Conservation (phyloP, 37 sponge, comb jelly and placozoan species). For the Diacarnus erythraeanus region DNA sequence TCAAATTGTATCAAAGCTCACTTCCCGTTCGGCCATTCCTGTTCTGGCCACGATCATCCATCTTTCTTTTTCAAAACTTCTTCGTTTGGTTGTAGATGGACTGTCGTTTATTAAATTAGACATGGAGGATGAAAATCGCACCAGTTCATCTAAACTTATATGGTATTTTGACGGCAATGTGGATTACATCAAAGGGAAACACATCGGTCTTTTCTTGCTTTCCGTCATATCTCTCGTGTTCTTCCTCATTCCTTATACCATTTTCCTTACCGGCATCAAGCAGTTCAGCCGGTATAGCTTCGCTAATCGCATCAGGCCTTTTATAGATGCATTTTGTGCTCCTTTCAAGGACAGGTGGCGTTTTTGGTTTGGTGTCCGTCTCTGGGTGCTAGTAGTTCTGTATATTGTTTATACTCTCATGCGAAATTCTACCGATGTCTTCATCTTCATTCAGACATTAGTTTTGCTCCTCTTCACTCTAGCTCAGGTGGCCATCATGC, state of each 20-base stretch:
- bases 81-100: constrained; percentile 10
- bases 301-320: constrained; percentile 24
- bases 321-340: constrained; percentile 40
- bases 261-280: constrained; percentile 7
- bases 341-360: constrained; percentile 47
- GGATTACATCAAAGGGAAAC: background rate
- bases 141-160: background rate
- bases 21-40: constrained; percentile 1
- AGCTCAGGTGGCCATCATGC: constrained; percentile 6
- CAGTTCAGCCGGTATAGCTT: constrained; percentile 3
- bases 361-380: constrained; percentile 33
- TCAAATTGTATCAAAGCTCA: background rate
- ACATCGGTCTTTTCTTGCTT: background rate
- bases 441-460: background rate
- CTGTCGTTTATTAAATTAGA: background rate
- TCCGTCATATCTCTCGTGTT: background rate
- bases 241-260: constrained; percentile 20
- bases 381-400: constrained; percentile 12
- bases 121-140: background rate
- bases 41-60: constrained; percentile 44
- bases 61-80: constrained; percentile 28
- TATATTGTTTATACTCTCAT: constrained; percentile 1
- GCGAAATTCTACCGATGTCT: background rate
- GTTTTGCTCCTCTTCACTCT: constrained; percentile 4
- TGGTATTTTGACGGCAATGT: constrained; percentile 31